A percentile compares a stretch with the other conserved stretches of the same genome.
These are phyloP conservation scores for Trichosurus vulpecula DNA, from an alignment of 2,797 vertebrate species.

Conservation along the genomic window DNA sequence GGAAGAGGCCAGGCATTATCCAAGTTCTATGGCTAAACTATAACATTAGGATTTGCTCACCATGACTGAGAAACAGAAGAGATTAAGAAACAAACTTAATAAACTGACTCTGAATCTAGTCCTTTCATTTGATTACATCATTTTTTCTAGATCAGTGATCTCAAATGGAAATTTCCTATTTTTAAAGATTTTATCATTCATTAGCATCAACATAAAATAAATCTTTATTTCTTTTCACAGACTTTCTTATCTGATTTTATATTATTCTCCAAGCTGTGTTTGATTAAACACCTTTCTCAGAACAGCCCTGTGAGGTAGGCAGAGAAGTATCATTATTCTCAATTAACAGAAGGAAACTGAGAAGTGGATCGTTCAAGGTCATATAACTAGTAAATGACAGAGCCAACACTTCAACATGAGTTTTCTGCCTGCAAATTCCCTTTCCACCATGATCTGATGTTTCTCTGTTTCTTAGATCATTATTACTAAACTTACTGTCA, in stretches of 20 bases:
- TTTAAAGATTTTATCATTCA: background rate
- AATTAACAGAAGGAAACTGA: background rate
- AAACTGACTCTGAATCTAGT: background rate
- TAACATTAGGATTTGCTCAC: background rate
- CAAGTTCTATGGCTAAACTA: background rate
- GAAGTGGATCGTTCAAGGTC: background rate
- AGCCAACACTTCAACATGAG: background rate
- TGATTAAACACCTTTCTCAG: background rate
- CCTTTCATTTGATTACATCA: background rate
- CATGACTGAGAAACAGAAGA: background rate
- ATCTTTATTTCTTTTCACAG: background rate
- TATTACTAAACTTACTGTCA: background rate
- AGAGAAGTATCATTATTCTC: background rate
- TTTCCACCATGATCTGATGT: background rate
- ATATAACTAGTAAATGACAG: background rate
- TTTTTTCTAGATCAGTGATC: background rate
- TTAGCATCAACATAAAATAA: background rate
- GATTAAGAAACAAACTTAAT: background rate
- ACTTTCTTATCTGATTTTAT: background rate
- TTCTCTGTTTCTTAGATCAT: background rate
- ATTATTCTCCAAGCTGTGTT: background rate
- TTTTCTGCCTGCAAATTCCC: background rate
- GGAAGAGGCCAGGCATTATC: background rate
- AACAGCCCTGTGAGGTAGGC: background rate
- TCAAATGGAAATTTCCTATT: background rate